These are phyloP conservation scores for Notodonta dromedarius DNA, from an alignment of 2,888 invertebrate genomes.

Conservation along the genomic window DNA sequence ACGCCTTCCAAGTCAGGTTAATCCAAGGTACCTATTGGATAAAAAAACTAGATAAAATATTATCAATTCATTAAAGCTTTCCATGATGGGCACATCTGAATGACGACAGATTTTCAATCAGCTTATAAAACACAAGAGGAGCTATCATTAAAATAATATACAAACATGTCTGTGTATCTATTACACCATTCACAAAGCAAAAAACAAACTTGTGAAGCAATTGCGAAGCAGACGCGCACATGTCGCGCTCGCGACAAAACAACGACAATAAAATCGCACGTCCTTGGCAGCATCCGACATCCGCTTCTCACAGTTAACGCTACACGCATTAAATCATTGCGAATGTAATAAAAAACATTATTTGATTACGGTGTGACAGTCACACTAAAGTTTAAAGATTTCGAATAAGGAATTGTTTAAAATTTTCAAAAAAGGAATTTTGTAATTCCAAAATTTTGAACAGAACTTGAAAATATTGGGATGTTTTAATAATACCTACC, in stretches of 20 bases:
- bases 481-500: no score
- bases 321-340: conserved; percentile 51
- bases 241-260: conserved; percentile 61
- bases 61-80: no score
- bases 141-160: neutral
- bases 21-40: no score
- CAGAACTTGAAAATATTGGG: no score
- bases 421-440: neutral
- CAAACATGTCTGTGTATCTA: conserved; percentile 16
- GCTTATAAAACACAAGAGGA: neutral
- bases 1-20: no score
- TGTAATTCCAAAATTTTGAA: no score
- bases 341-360: conserved; percentile 34
- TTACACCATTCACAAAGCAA: conserved; percentile 35
- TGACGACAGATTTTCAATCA: neutral
- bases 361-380: conserved; percentile 10
- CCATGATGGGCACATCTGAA: no score
- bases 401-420: neutral
- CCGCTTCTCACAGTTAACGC: conserved; percentile 74
- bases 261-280: conserved; percentile 66
- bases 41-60: no score
- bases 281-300: conserved; percentile 78
- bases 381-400: conserved; percentile 1
- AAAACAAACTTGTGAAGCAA: conserved; percentile 28
- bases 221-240: conserved; percentile 40